phyloP scores from a whole-genome alignment of 2,888 invertebrate genomes.

The Asteroscopus sphinx region DNA sequence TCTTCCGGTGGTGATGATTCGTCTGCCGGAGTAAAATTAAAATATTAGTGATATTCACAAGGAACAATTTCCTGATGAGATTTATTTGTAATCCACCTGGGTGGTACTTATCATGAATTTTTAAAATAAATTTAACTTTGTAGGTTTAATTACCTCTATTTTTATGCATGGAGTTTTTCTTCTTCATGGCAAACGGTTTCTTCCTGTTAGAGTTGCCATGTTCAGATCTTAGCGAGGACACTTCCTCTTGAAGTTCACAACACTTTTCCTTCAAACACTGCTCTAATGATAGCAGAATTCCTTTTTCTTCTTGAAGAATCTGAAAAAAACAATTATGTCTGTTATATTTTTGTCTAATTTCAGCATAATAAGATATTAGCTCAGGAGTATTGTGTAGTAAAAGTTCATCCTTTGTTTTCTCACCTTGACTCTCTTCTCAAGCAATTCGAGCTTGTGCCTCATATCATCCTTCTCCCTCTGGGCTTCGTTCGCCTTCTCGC shows the following conservation, averaged over 20 bases:
- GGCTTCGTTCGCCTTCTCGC: slow-evolving; percentile 92
- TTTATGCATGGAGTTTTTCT: slow-evolving; percentile 80
- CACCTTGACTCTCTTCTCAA: slow-evolving; percentile 93
- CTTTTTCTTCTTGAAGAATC: slow-evolving; percentile 94
- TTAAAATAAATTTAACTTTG: no score
- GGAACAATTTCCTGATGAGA: no score
- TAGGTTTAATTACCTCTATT: slow-evolving; percentile 79
- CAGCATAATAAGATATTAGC: no score
- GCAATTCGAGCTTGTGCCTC: slow-evolving; percentile 91
- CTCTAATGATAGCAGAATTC: slow-evolving; percentile 92
- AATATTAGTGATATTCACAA: neutral
- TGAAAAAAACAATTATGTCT: no score
- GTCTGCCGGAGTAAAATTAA: slow-evolving; percentile 74
- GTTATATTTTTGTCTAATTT: no score
- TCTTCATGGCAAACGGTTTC: slow-evolving; percentile 87
- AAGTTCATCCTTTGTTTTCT: neutral
- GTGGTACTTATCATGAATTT: no score
- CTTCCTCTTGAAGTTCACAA: slow-evolving; percentile 93
- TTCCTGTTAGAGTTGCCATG: slow-evolving; percentile 85
- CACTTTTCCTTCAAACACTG: slow-evolving; percentile 94
- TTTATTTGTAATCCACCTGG: no score
- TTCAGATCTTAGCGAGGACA: slow-evolving; percentile 90
- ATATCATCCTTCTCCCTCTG: slow-evolving; percentile 91
- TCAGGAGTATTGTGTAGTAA: no score
- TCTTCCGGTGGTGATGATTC: slow-evolving; percentile 95